Conservation (phyloP, 2,797 vertebrate species). For the Clangula hyemalis region DNA sequence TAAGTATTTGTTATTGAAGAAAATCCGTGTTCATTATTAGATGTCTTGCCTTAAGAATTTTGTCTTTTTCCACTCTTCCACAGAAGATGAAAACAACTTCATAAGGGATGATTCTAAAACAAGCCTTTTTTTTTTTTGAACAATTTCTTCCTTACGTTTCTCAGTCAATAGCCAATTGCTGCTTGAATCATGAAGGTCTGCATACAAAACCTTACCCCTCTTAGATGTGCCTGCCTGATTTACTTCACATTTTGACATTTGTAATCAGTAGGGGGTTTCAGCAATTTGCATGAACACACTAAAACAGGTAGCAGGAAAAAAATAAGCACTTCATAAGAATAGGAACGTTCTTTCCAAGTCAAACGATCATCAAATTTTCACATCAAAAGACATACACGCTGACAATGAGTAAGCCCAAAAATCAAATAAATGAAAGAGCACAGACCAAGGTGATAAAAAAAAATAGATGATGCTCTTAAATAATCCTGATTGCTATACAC, state of each 20-base stretch:
- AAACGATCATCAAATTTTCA: neutral
- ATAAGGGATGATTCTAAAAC: neutral
- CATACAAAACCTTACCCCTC: neutral
- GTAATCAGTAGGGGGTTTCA: conserved; percentile 40
- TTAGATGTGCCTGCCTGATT: neutral
- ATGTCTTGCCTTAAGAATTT: neutral
- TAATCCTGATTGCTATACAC: neutral
- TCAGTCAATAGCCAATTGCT: neutral
- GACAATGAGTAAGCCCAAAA: neutral
- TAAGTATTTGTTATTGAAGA: neutral
- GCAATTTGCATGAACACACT: conserved; percentile 54
- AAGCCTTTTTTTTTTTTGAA: neutral
- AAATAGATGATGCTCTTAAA: neutral
- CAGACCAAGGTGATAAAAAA: neutral
- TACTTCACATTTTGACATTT: neutral
- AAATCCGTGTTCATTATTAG: neutral
- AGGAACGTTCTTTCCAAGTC: conserved; percentile 22
- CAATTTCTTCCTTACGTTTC: neutral
- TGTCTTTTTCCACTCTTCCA: neutral
- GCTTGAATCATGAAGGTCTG: neutral
- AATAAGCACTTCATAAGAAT: neutral
- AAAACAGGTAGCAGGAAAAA: conserved; percentile 49
- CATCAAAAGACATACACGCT: neutral
- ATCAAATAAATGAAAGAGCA: neutral
- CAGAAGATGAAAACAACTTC: neutral